Evolutionary conservation across 2,113 vertebrate species (phyloP).

Genomic region (Otolemur garnettii): DNA sequence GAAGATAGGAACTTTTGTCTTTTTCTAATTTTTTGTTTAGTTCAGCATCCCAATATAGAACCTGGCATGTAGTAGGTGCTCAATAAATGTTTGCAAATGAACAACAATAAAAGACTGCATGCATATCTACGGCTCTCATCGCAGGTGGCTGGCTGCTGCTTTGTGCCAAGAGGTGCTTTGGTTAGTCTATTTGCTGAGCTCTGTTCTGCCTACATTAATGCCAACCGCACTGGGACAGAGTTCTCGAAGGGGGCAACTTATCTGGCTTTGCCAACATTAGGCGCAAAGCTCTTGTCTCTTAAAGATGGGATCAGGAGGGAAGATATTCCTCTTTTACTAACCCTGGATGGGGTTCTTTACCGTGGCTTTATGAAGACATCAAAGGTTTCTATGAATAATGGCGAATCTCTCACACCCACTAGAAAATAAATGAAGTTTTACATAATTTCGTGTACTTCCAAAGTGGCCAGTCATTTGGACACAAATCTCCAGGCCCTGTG

Average conservation of each 20-base stretch:
- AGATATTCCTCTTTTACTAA: neutral
- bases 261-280: neutral
- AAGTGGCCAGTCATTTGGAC: neutral
- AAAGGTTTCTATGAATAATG: neutral
- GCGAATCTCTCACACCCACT: neutral
- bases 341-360: neutral
- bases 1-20: neutral
- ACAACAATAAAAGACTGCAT: neutral
- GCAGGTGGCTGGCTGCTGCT: neutral
- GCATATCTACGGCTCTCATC: neutral
- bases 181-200: constrained; percentile 23
- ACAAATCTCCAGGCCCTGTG: neutral
- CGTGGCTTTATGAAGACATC: neutral
- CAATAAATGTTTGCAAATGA: neutral
- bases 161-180: neutral
- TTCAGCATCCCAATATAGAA: neutral
- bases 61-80: neutral
- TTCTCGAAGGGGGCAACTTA: neutral
- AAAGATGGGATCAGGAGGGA: neutral
- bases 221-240: constrained; percentile 43
- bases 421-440: neutral
- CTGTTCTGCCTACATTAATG: neutral
- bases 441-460: neutral
- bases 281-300: neutral
- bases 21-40: neutral